Evolutionary conservation across 1,140 invertebrate species (phyloP), one percentile per base, ranked within the genome.

Genomic region (Caerostris extrusa): DNA sequence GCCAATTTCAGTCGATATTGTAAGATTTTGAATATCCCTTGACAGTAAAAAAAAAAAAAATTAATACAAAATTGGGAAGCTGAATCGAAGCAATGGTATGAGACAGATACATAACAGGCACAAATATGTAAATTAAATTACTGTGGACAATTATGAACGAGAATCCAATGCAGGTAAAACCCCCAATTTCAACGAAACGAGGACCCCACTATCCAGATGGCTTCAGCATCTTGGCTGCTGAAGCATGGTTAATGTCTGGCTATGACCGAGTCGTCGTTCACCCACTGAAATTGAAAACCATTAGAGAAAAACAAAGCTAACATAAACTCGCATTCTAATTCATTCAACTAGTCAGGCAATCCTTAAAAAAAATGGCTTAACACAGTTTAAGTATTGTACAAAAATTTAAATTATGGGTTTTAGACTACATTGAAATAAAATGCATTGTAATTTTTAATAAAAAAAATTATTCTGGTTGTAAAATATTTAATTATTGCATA

Each of bases 281-380:
- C 81, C 92, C 92, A 93, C 92, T 93, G 92, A 56, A 93, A 93
- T 88, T 93, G 92, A 93, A 93, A 93, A 89, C 89, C 92, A 93
- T 93, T 93, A 93, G 92, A 93, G 92, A 93, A 93, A 19, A 93
- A 93, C 92, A 89, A 89, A 88, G 34, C 67, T 93, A n/a, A 89
- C 69, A 93, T 58, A 82, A 53, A 55, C 71, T 60, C 71, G 56
- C 92, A 88, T 61, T 60, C 92, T 60, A 60, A 7, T 55, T 86
- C 86, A 81, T 81, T 50, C 90, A 91, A 17, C 90, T 17, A 61
- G 56, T 8, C 56, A 85, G 19, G 50, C 82, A 58, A 57, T 85
- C 82, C 14, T 60, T 12, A 17, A 85, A 57, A 57, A 4, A 19
- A 60, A 57, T 85, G 83, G n/a, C 57, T 85, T 57, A 5, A 5